Evolutionary conservation across 2,113 vertebrate species (phyloP).

Genomic region (Leptodactylus fuscus): DNA sequence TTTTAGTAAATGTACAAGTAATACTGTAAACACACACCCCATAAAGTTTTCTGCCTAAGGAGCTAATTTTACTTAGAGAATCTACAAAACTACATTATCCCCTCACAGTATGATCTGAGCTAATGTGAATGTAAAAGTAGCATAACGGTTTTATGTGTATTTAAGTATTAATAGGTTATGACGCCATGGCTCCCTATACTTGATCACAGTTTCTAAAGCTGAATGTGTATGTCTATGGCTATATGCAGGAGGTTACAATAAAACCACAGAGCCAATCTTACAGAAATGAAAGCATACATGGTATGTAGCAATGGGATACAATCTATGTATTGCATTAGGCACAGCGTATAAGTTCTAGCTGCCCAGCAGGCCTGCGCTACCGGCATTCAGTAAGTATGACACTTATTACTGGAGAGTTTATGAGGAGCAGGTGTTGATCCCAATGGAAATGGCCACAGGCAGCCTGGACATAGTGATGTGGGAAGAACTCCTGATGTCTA

Average conservation of each 20-base stretch:
- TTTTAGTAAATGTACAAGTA: not conserved
- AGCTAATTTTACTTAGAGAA: not conserved
- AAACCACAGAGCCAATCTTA: not conserved
- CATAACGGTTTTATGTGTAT: not conserved
- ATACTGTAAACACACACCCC: not conserved
- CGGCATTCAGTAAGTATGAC: slow-evolving; percentile 17
- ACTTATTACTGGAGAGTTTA: slow-evolving; percentile 33
- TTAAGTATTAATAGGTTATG: not conserved
- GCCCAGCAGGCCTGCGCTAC: slow-evolving; percentile 4
- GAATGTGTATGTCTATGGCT: not conserved
- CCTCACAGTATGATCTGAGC: slow-evolving; percentile 3
- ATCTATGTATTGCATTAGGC: not conserved
- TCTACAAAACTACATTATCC: not conserved
- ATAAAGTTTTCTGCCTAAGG: not conserved
- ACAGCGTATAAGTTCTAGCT: not conserved
- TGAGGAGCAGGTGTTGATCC: slow-evolving; percentile 41
- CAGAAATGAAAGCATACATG: not conserved
- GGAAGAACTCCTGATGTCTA: slow-evolving; percentile 9
- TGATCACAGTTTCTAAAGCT: not conserved
- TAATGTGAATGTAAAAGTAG: not conserved
- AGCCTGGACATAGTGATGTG: not conserved
- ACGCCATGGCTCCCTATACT: not conserved
- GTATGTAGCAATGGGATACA: not conserved
- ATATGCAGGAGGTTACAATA: not conserved
- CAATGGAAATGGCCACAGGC: slow-evolving; percentile 40